Conservation (phyloP, 2,797 vertebrate genomes). For the Tokudaia muenninki region DNA sequence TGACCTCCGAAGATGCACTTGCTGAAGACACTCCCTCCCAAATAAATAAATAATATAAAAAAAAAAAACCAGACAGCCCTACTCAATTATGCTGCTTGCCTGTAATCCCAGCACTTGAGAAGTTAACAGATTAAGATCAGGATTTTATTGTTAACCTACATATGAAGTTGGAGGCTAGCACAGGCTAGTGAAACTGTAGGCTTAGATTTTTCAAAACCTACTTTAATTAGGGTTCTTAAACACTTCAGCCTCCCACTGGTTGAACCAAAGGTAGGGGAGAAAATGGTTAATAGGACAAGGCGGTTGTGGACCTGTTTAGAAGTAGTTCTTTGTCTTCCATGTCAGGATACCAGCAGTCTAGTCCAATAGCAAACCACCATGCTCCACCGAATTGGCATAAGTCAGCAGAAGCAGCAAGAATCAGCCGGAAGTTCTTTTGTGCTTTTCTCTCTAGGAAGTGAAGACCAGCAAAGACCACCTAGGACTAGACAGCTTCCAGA, state of each 20-base stretch:
- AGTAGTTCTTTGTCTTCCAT: background rate
- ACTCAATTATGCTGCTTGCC: background rate
- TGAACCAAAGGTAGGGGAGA: background rate
- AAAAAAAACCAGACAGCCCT: no score
- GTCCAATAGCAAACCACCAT: background rate
- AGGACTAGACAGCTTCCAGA: background rate
- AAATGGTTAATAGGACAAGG: background rate
- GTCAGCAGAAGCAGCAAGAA: background rate
- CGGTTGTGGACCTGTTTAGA: background rate
- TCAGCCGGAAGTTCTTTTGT: background rate
- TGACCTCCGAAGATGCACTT: background rate
- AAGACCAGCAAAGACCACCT: background rate
- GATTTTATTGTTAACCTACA: background rate
- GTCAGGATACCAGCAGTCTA: background rate
- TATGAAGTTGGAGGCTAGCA: background rate
- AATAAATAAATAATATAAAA: background rate
- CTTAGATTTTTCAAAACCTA: background rate
- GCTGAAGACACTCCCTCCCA: background rate
- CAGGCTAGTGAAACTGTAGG: background rate
- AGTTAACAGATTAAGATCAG: background rate
- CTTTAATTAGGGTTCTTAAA: background rate
- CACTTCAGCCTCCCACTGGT: background rate
- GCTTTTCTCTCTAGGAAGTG: background rate
- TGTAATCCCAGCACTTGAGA: background rate
- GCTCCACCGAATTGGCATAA: background rate